phyloP scores from a whole-genome alignment of 2,888 invertebrate species.

The Melieria picta region DNA sequence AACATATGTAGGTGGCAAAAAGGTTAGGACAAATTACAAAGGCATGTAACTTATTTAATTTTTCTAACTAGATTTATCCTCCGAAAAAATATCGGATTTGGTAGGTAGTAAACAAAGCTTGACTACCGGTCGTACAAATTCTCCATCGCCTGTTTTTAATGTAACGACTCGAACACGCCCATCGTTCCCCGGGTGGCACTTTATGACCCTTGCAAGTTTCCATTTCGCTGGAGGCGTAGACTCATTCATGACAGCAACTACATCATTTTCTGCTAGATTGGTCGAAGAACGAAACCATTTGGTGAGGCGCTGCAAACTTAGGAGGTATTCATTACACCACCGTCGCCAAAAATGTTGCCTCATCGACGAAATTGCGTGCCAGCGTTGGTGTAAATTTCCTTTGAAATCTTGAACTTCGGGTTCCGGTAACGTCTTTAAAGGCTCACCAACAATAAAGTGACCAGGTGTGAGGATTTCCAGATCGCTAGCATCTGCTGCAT shows the following conservation, averaged over 20 bases:
- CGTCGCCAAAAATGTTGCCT: slow-evolving; percentile 30
- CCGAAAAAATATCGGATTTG: neutral
- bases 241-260: neutral
- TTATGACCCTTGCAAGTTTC: slow-evolving; percentile 9
- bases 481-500: slow-evolving; percentile 1
- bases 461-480: slow-evolving; percentile 25
- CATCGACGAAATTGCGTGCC: slow-evolving; percentile 22
- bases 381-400: slow-evolving; percentile 12
- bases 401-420: slow-evolving; percentile 25
- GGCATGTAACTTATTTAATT: too few species aligned
- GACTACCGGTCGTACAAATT: slow-evolving; percentile 1
- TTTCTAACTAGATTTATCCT: too few species aligned
- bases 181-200: slow-evolving; percentile 16
- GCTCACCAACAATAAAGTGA: slow-evolving; percentile 15
- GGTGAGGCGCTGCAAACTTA: slow-evolving; percentile 21
- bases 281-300: too few species aligned
- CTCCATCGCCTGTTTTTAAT: neutral
- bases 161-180: too few species aligned
- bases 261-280: too few species aligned
- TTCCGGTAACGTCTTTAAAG: slow-evolving; percentile 19
- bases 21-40: too few species aligned
- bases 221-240: slow-evolving; percentile 16
- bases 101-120: slow-evolving; percentile 11
- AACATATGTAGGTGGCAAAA: too few species aligned
- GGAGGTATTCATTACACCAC: slow-evolving; percentile 24